Evolutionary conservation across 2,888 invertebrate species (phyloP).

Genomic region (Reticulitermes lucifugus): DNA sequence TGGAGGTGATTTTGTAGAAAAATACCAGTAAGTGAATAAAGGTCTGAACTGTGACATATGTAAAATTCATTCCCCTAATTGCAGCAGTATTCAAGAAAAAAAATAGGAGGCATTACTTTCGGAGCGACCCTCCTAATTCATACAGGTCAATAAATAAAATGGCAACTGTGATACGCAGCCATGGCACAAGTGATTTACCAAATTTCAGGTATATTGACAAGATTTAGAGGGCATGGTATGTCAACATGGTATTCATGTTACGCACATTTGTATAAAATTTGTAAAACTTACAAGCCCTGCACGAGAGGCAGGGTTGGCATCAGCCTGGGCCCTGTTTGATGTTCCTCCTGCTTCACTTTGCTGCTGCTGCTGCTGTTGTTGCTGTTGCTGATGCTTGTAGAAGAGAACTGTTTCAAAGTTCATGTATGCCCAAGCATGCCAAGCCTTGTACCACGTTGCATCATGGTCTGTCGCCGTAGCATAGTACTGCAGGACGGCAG

Average conservation of each 20-base stretch:
- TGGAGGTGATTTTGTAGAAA: too few species aligned
- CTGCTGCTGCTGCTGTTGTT: conserved; percentile 48
- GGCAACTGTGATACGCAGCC: too few species aligned
- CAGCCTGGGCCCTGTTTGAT: not conserved
- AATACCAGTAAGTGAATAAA: too few species aligned
- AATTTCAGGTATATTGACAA: too few species aligned
- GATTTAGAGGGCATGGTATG: too few species aligned
- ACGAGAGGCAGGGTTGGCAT: conserved; percentile 18
- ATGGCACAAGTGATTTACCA: too few species aligned
- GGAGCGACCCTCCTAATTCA: too few species aligned
- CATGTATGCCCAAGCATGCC: conserved; percentile 99
- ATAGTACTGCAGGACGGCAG: conserved; percentile 81
- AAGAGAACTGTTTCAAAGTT: conserved; percentile 93
- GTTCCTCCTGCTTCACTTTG: conserved; percentile 28
- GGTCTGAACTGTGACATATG: too few species aligned
- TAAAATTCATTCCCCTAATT: too few species aligned
- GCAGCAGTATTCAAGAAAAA: too few species aligned
- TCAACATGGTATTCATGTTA: not conserved
- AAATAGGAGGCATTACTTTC: too few species aligned
- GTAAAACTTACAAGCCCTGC: conserved; percentile 42
- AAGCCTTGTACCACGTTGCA: conserved; percentile 94
- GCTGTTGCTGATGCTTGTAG: conserved; percentile 67
- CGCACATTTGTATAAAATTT: not conserved
- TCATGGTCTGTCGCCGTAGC: conserved; percentile 86
- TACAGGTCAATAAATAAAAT: too few species aligned